Evolutionary conservation across 2,113 vertebrate genomes (phyloP).

Genomic region (Tragelaphus imberbis): DNA sequence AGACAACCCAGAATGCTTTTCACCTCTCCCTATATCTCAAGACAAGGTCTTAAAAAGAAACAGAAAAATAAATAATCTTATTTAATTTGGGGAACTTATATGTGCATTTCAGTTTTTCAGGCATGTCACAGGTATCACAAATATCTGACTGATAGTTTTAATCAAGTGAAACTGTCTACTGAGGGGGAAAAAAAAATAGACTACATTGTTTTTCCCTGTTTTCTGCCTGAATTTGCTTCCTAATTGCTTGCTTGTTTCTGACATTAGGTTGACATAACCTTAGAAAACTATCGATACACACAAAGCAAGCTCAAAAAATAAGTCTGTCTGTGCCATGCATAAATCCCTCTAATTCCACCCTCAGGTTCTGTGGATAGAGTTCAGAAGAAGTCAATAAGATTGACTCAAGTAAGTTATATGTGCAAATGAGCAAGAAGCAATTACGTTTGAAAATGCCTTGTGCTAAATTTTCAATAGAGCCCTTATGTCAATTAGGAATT

Average conservation of each 20-base stretch:
- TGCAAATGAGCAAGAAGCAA: slow-evolving; percentile 13
- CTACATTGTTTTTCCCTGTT: background rate
- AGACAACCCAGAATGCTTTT: background rate
- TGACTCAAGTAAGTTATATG: background rate
- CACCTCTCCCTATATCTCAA: background rate
- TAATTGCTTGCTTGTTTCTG: background rate
- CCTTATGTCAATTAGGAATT: background rate
- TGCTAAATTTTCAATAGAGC: background rate
- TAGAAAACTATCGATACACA: background rate
- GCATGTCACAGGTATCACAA: background rate
- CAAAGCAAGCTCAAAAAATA: slow-evolving; percentile 22
- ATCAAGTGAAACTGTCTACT: background rate
- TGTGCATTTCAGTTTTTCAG: background rate
- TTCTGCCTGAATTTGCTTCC: slow-evolving; percentile 17
- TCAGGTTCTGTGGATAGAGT: slow-evolving; percentile 4
- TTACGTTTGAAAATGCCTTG: background rate
- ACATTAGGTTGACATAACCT: background rate
- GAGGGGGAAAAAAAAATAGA: background rate
- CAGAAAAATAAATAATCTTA: background rate
- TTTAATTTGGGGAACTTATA: background rate
- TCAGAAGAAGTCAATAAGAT: slow-evolving; percentile 33
- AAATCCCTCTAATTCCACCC: slow-evolving; percentile 26
- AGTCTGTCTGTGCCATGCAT: background rate
- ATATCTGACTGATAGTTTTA: slow-evolving; percentile 9
- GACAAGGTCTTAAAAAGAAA: background rate